phyloP scores from a whole-genome alignment of 2,797 vertebrate genomes.

The Trichosurus vulpecula region DNA sequence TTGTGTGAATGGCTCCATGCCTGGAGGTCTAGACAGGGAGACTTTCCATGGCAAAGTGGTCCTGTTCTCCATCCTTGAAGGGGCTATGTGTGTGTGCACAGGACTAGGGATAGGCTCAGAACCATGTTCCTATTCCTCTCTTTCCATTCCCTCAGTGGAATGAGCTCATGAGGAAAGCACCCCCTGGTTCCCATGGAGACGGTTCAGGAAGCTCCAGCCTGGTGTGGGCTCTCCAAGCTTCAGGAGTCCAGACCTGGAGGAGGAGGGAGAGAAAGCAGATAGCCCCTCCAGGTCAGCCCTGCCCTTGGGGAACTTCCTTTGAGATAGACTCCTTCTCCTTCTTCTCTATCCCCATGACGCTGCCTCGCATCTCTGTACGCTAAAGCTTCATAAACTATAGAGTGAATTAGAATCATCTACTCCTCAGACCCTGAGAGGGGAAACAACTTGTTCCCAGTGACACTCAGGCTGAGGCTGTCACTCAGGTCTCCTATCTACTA shows the following conservation, averaged over 20 bases:
- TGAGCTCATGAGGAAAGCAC: constrained; percentile 72
- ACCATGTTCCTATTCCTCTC: neutral
- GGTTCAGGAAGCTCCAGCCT: constrained; percentile 61
- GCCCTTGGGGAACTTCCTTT: constrained; percentile 61
- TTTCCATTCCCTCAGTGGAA: constrained; percentile 54
- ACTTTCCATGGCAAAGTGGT: neutral
- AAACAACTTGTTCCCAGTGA: neutral
- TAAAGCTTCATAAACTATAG: neutral
- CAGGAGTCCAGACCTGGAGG: constrained; percentile 75
- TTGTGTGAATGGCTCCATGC: neutral
- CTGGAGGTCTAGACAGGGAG: neutral
- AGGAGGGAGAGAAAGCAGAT: constrained; percentile 70
- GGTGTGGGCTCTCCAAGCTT: constrained; percentile 54
- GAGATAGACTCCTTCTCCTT: constrained; percentile 24
- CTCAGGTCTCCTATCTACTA: constrained; percentile 7
- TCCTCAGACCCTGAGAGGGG: neutral
- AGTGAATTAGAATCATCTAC: constrained; percentile 6
- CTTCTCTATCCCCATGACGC: neutral
- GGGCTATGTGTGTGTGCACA: neutral
- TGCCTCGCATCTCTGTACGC: neutral
- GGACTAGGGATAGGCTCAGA: neutral
- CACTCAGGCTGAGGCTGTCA: neutral
- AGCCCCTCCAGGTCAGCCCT: constrained; percentile 48
- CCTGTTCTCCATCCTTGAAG: constrained; percentile 11
- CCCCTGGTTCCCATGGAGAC: constrained; percentile 76